phyloP scores from a whole-genome alignment of 1,140 invertebrate genomes.

The Temnothorax longispinosus region DNA sequence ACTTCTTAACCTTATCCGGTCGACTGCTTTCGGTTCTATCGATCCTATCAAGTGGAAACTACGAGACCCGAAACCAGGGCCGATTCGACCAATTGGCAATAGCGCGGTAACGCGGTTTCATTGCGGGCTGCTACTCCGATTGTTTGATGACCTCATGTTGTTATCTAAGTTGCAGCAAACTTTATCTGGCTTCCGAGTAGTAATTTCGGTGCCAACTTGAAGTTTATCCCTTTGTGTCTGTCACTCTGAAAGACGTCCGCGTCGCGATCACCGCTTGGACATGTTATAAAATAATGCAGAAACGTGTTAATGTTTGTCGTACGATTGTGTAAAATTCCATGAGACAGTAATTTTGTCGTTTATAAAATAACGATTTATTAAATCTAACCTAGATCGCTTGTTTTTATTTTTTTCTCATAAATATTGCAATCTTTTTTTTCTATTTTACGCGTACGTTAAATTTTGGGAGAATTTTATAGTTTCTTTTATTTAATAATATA shows the following conservation, averaged over 20 bases:
- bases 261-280: not conserved
- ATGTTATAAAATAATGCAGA: not conserved
- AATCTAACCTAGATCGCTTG: not conserved
- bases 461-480: not conserved
- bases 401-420: not conserved
- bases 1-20: constrained; percentile 28
- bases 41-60: constrained; percentile 76
- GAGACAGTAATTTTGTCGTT: not conserved
- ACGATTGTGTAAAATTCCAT: not conserved
- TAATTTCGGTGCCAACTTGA: constrained; percentile 71
- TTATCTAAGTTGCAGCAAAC: constrained; percentile 80
- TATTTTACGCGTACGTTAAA: not conserved
- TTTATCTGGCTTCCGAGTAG: constrained; percentile 76
- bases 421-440: not conserved
- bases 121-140: constrained; percentile 79
- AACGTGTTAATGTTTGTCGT: not conserved
- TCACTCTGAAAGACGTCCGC: constrained; percentile 23
- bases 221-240: constrained; percentile 65
- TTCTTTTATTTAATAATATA: constrained; percentile 1
- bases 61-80: constrained; percentile 68
- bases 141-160: constrained; percentile 81
- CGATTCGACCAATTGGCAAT: constrained; percentile 81
- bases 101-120: constrained; percentile 81
- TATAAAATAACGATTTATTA: not conserved
- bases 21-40: constrained; percentile 64